Base-by-base conservation (phyloP, 1,140 invertebrate species). In the Luehdorfia chinensis region DNA sequence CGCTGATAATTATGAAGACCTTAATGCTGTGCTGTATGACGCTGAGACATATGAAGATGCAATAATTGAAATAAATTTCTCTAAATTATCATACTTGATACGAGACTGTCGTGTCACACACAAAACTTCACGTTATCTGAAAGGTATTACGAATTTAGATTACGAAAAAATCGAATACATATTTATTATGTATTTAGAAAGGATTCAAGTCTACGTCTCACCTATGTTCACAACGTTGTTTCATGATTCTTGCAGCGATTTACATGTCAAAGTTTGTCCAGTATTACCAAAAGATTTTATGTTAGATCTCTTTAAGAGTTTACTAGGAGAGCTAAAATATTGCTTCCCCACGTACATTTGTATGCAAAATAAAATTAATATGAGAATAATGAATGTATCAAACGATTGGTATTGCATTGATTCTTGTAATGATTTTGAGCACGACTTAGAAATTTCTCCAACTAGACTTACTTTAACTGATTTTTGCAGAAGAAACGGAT, bases 401-500 rank as follows among this genome's bases (percentile, higher is more conserved):
- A 56, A 41, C 12, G 14, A 36, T n/a, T 61, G 59, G 59, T 56
- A 45, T 7, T 61, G 59, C 15, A 57, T 61, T 8, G 59, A 61
- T 18, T 9, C 46, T 6, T 61, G 59, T 31, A 39, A 50, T 1
- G 48, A 36, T 5, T 52, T 60, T 25, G 36, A 50, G 9, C 34
- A 47, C 12, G 23, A 45, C 9, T 9, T 57, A 2, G 31, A 43
- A 0, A 11, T 53, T 30, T 25, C 53, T 4, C 50, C 54, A 48
- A 34, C 44, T 19, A 61, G 51, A 16, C 19, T 61, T 4, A 61
- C 59, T 4, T 39, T 61, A 15, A 61, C 54, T 2, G 50, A 61
- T 18, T 61, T 57, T 13, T 61, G 59, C 33, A 49, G 59, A 36
- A 44, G 23, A 16, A 32, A 47, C 18, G 54, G 54, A 1, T 21